Evolutionary conservation across 1,140 invertebrate genomes (phyloP).

Genomic region (Brachionus sp.): DNA sequence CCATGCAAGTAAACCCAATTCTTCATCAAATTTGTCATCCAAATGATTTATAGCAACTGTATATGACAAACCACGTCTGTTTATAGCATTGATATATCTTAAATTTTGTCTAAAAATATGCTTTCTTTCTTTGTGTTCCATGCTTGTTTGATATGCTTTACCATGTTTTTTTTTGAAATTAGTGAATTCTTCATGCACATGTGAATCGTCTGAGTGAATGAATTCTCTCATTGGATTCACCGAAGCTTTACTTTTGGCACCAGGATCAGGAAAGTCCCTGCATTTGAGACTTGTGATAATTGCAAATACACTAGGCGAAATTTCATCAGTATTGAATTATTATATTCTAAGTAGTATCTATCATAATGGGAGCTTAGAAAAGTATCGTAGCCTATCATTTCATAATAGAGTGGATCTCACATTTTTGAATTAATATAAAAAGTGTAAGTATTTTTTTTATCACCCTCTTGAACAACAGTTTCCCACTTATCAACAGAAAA

Average conservation of each 20-base stretch:
- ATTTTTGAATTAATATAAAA: constrained; percentile 58
- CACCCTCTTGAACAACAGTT: constrained; percentile 66
- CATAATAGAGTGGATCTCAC: constrained; percentile 71
- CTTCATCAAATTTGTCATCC: constrained; percentile 73
- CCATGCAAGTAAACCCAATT: too few relatives aligned
- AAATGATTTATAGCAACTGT: constrained; percentile 79
- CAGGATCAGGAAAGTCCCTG: constrained; percentile 79
- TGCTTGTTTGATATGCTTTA: constrained; percentile 66
- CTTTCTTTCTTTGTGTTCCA: constrained; percentile 70
- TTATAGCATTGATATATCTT: constrained; percentile 78
- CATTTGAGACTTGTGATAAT: constrained; percentile 68
- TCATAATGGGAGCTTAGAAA: constrained; percentile 90
- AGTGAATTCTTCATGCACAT: constrained; percentile 74
- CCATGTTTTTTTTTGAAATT: constrained; percentile 72
- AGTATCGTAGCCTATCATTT: constrained; percentile 87
- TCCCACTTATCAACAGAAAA: constrained; percentile 70
- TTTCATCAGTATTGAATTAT: constrained; percentile 63
- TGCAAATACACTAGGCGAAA: constrained; percentile 14
- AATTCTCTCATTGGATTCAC: constrained; percentile 88
- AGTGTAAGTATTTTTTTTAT: constrained; percentile 81
- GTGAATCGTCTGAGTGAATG: constrained; percentile 65
- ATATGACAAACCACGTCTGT: constrained; percentile 72
- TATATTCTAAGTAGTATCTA: constrained; percentile 84
- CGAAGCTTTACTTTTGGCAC: constrained; percentile 63
- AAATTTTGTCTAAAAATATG: constrained; percentile 80